Evolutionary conservation across 2,888 invertebrate species (phyloP).

Genomic region (Patella pellucida): DNA sequence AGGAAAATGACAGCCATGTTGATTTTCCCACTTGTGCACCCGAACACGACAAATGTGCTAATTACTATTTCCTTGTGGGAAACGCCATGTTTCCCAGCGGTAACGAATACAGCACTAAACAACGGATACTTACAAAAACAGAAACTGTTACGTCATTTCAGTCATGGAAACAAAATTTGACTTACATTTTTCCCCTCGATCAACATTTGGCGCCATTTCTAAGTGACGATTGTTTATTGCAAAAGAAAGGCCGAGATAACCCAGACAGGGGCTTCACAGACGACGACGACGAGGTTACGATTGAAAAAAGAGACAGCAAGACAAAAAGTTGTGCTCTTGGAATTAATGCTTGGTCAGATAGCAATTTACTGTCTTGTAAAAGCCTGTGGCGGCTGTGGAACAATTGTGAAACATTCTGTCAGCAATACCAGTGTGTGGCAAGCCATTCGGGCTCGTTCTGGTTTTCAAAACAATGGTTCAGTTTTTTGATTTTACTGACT

Average conservation of each 20-base stretch:
- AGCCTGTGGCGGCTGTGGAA: not conserved
- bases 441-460: not conserved
- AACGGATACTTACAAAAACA: not conserved
- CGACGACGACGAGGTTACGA: not conserved
- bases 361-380: not conserved
- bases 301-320: not conserved
- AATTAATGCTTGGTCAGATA: not conserved
- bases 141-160: not conserved
- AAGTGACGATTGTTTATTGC: not conserved
- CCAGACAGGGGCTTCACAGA: not conserved
- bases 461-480: conserved; percentile 7
- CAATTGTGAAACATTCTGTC: conserved; percentile 1
- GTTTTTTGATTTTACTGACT: not conserved
- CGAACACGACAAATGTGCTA: too few relatives aligned
- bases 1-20: too few relatives aligned
- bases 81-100: too few relatives aligned
- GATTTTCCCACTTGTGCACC: too few relatives aligned
- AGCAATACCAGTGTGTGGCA: not conserved
- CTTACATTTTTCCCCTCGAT: too few relatives aligned
- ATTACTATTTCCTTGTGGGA: too few relatives aligned
- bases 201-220: too few relatives aligned
- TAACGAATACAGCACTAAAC: too few relatives aligned
- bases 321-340: too few relatives aligned
- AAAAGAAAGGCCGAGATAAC: not conserved
- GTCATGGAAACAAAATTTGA: too few relatives aligned